A percentile compares a stretch with the other conserved stretches of the same genome.
Evolutionary conservation across 2,113 vertebrate genomes (phyloP).

Genomic region (Dinomys branickii): DNA sequence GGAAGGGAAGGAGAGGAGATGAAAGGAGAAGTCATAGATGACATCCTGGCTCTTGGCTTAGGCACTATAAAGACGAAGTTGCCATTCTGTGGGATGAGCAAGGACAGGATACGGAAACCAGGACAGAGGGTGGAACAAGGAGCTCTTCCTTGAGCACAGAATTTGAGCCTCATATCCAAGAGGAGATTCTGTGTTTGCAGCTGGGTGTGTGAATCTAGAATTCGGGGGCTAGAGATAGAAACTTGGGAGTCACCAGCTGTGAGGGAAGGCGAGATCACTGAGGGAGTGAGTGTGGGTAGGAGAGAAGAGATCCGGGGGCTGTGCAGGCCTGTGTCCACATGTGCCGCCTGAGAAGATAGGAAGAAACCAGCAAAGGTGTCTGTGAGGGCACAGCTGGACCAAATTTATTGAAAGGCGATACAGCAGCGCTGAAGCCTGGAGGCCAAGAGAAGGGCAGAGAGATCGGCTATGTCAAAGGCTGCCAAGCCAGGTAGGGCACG

Average conservation of each 20-base stretch:
- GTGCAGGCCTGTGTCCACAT: background rate
- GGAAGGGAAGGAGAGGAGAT: no score
- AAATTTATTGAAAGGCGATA: background rate
- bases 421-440: background rate
- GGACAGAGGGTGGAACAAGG: background rate
- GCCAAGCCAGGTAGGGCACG: background rate
- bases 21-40: background rate
- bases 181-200: background rate
- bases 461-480: background rate
- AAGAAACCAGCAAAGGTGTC: background rate
- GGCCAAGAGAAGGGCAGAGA: background rate
- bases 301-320: background rate
- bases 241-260: background rate
- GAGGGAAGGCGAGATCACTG: background rate
- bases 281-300: background rate
- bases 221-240: background rate
- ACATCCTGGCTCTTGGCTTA: background rate
- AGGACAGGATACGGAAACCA: background rate
- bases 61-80: background rate
- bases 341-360: background rate
- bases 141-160: background rate
- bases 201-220: background rate
- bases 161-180: background rate
- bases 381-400: fast-evolving
- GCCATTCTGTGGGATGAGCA: background rate